Percentiles rank a stretch among this genome's conserved stretches.
Conservation (phyloP, 2,113 vertebrate genomes). For the Pangasianodon hypophthalmus region DNA sequence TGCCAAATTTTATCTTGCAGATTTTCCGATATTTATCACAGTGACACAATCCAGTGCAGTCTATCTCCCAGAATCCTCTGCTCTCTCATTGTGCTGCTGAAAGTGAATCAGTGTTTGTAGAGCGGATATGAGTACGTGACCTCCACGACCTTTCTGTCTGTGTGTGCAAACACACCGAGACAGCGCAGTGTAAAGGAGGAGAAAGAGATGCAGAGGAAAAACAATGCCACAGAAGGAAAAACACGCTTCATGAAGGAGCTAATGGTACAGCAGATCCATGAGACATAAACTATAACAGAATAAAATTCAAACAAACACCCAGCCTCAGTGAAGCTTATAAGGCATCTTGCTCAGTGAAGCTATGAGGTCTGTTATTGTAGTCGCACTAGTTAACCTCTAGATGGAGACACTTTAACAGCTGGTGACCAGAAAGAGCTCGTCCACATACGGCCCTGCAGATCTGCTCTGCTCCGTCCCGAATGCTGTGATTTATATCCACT, state of each 20-base stretch:
- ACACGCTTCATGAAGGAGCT: not conserved
- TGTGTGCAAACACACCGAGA: constrained; percentile 43
- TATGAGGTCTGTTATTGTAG: not conserved
- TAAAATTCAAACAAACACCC: not conserved
- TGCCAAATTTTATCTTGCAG: not conserved
- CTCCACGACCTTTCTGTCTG: constrained; percentile 28
- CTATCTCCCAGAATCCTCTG: constrained; percentile 15
- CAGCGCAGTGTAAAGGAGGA: constrained; percentile 17
- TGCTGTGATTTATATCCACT: not conserved
- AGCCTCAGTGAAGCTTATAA: not conserved
- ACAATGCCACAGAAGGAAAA: not conserved
- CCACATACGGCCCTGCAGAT: not conserved
- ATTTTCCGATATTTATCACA: not conserved
- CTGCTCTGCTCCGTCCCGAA: not conserved
- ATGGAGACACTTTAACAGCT: constrained; percentile 41
- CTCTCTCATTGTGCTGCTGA: constrained; percentile 17
- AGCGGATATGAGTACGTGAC: constrained; percentile 26
- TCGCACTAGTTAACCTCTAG: constrained; percentile 31
- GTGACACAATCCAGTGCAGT: not conserved
- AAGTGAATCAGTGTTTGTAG: constrained; percentile 33
- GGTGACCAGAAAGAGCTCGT: not conserved
- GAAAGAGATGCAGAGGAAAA: not conserved
- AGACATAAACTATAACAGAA: not conserved
- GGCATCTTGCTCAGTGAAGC: not conserved
- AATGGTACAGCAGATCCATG: not conserved